phyloP scores from a whole-genome alignment of 2,888 invertebrate species.

The Aporophyla nigra region DNA sequence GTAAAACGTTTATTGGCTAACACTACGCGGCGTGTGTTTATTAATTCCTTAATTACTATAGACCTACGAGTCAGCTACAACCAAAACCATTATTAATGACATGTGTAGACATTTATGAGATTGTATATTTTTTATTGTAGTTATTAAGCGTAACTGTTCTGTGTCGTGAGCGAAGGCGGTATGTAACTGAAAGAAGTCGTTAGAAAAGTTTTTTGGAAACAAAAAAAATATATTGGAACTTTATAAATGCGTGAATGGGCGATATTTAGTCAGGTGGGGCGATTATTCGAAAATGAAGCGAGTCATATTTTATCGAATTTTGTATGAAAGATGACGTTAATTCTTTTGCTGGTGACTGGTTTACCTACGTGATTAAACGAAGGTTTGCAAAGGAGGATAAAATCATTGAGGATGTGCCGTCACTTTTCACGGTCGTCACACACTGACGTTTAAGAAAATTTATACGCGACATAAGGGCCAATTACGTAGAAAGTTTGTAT shows the following conservation, averaged over 20 bases:
- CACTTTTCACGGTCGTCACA: constrained; percentile 34
- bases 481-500: constrained; percentile 68
- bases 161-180: constrained; percentile 55
- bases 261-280: constrained; percentile 37
- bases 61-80: constrained; percentile 58
- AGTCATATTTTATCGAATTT: constrained; percentile 42
- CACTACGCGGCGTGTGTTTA: constrained; percentile 57
- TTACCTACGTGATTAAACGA: background rate
- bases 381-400: constrained; percentile 30
- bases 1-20: constrained; percentile 69
- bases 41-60: constrained; percentile 70
- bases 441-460: constrained; percentile 43
- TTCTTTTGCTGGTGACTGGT: background rate
- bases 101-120: constrained; percentile 64
- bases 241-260: constrained; percentile 44
- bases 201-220: constrained; percentile 47
- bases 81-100: constrained; percentile 61
- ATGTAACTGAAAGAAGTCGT: constrained; percentile 49
- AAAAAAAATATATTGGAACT: constrained; percentile 51
- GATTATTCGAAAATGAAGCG: constrained; percentile 24
- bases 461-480: constrained; percentile 61
- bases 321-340: constrained; percentile 26
- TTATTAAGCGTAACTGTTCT: constrained; percentile 58
- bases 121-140: constrained; percentile 51
- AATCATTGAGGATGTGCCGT: constrained; percentile 15